Percentiles rank a stretch among this genome's conserved stretches.
Evolutionary conservation across 2,113 vertebrate genomes (phyloP).

Genomic region (Erinaceus europaeus): DNA sequence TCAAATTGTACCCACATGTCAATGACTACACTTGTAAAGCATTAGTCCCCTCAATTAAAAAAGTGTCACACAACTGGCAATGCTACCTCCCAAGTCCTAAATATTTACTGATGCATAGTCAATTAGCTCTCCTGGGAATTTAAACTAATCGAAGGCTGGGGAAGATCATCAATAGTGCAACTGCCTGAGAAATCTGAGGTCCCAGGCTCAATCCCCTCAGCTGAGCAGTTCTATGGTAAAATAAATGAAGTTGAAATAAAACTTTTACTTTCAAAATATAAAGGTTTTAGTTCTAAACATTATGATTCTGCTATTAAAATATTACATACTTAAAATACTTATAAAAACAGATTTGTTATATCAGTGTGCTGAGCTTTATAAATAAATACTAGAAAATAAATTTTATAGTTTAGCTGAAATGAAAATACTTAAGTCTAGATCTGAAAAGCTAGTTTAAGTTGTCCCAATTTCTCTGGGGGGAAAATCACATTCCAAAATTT

Average conservation of each 20-base stretch:
- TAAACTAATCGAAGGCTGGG: too few species aligned
- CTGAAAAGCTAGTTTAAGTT: constrained; percentile 16
- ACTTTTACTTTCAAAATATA: not conserved
- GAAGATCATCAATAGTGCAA: too few species aligned
- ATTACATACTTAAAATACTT: not conserved
- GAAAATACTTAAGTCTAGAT: constrained; percentile 27
- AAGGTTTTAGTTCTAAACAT: not conserved
- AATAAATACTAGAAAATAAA: constrained; percentile 10
- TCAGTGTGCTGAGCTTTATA: not conserved
- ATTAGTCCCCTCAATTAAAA: too few species aligned
- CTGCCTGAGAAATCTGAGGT: too few species aligned
- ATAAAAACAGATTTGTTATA: not conserved
- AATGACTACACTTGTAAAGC: too few species aligned
- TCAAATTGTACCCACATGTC: too few species aligned
- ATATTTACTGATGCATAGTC: too few species aligned
- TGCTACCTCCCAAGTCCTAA: too few species aligned
- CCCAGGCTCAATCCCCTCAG: too few species aligned
- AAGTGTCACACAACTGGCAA: too few species aligned
- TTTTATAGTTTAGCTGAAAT: constrained; percentile 32
- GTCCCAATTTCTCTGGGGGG: constrained; percentile 22
- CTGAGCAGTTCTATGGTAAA: too few species aligned
- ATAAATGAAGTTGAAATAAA: too few species aligned
- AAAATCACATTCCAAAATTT: constrained; percentile 42
- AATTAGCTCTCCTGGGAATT: not conserved
- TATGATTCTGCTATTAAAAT: constrained; percentile 1